phyloP scores from a whole-genome alignment of 2,113 vertebrate species.

The Nesoenas mayeri region DNA sequence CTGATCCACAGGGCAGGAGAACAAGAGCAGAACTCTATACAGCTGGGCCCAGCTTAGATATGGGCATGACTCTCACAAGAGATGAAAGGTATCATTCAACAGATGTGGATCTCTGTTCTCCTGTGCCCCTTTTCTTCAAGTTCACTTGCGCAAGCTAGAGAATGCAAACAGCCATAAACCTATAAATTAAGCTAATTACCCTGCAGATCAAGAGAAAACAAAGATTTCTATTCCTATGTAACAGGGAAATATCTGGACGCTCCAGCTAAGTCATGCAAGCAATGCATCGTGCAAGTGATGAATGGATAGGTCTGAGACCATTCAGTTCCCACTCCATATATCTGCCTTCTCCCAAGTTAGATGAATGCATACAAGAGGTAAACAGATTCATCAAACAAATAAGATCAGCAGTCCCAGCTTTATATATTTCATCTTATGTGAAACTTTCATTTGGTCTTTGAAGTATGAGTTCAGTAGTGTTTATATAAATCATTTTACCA shows the following conservation, averaged over 20 bases:
- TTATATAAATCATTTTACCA: not conserved
- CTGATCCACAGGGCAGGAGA: not conserved
- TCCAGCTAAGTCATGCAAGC: not conserved
- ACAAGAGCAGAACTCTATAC: not conserved
- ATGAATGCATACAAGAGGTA: conserved; percentile 13
- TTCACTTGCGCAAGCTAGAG: not conserved
- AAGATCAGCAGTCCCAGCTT: conserved; percentile 1
- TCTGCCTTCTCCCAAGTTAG: not conserved
- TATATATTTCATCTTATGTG: not conserved
- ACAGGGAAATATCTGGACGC: not conserved
- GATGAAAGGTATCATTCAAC: not conserved
- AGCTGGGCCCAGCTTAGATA: not conserved
- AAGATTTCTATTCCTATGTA: not conserved
- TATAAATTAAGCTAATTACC: conserved; percentile 17
- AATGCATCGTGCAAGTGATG: not conserved
- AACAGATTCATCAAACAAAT: conserved; percentile 51
- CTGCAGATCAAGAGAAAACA: not conserved
- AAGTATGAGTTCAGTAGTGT: not conserved
- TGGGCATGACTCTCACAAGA: accelerated
- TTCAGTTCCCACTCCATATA: conserved; percentile 18
- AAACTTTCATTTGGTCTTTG: not conserved
- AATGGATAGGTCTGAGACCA: not conserved
- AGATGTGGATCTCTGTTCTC: not conserved
- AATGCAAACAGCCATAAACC: not conserved
- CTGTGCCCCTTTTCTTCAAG: not conserved